Percentiles rank a stretch among this genome's conserved stretches.
Conservation (phyloP, 2,113 vertebrate species). For the Hydrolagus affinis region DNA sequence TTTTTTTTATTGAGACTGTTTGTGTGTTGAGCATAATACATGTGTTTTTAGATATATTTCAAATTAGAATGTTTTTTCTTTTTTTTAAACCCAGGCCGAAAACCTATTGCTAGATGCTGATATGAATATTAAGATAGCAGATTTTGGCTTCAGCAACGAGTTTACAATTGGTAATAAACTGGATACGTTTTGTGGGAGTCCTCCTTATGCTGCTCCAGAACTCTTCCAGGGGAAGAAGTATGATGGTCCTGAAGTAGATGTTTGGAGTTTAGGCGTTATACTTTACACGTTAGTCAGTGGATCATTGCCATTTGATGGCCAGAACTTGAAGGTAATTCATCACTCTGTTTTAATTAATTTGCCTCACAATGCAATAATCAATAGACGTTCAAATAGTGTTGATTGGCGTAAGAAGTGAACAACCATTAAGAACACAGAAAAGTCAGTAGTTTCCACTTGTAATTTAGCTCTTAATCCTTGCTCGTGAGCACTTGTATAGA, state of each 20-base stretch:
- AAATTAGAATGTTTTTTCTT: neutral
- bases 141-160: conserved; percentile 97
- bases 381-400: no score
- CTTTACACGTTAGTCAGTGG: conserved; percentile 96
- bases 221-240: conserved; percentile 98
- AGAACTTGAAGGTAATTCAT: conserved; percentile 83
- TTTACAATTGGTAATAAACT: conserved; percentile 94
- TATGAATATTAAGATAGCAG: conserved; percentile 99
- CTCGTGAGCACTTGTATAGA: no score
- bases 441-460: neutral
- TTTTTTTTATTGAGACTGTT: no score
- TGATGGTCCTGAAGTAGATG: conserved; percentile 92
- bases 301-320: conserved; percentile 93
- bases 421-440: neutral
- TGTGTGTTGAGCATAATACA: neutral
- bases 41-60: neutral
- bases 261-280: conserved; percentile 97
- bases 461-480: neutral
- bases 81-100: conserved; percentile 69
- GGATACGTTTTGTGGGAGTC: conserved; percentile 96
- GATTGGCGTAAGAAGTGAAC: no score
- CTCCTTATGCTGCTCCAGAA: conserved; percentile 92
- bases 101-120: conserved; percentile 94
- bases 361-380: no score
- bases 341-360: accelerated